Percentiles rank a stretch among this genome's conserved stretches.
Evolutionary conservation across 2,797 vertebrate species (phyloP).

Genomic region (Acrossocheilus fasciatus): DNA sequence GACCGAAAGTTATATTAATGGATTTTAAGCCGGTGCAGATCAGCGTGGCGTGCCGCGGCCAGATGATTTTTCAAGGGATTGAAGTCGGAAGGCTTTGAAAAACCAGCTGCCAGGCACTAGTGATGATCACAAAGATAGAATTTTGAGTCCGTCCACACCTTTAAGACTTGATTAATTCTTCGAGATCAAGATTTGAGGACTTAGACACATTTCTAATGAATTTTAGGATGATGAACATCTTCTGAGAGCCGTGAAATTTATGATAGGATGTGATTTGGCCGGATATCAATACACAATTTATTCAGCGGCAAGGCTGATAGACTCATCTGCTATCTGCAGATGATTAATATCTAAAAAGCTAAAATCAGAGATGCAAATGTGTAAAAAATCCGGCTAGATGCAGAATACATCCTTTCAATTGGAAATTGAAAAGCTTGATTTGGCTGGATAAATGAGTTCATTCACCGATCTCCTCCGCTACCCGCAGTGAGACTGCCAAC

Average conservation of each 20-base stretch:
- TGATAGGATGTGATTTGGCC: conserved; percentile 39
- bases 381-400: conserved; percentile 41
- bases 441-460: conserved; percentile 49
- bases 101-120: not conserved
- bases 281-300: conserved; percentile 28
- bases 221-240: conserved; percentile 1
- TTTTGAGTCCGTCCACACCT: not conserved
- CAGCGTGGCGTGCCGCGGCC: not conserved
- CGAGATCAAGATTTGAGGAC: not conserved
- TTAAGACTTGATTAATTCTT: not conserved
- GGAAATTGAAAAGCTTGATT: conserved; percentile 57
- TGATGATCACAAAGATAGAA: not conserved
- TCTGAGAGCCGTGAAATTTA: conserved; percentile 23
- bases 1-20: conserved; percentile 40
- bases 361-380: conserved; percentile 52
- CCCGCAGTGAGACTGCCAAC: conserved; percentile 37
- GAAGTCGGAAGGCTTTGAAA: conserved; percentile 28
- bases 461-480: conserved; percentile 38
- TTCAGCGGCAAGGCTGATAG: conserved; percentile 40
- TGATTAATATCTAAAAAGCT: conserved; percentile 46
- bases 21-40: conserved; percentile 9
- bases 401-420: conserved; percentile 54
- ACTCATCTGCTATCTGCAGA: conserved; percentile 49
- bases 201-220: not conserved
- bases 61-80: conserved; percentile 28